Percentiles rank a stretch among this genome's conserved stretches.
Evolutionary conservation across 2,113 vertebrate species (phyloP).

Genomic region (Tragelaphus scriptus): DNA sequence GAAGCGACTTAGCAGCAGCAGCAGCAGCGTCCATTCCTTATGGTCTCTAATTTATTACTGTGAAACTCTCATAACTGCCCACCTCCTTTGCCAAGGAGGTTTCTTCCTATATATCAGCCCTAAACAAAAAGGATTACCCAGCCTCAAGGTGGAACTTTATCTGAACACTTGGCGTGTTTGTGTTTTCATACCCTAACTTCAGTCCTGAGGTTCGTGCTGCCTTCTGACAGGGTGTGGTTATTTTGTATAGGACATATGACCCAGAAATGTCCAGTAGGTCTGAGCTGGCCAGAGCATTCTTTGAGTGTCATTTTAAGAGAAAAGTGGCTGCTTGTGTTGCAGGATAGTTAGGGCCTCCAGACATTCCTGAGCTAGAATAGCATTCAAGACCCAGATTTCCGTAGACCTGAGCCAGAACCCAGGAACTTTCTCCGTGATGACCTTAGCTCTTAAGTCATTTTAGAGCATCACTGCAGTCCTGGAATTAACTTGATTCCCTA

Average conservation of each 20-base stretch:
- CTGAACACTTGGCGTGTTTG: fast-evolving
- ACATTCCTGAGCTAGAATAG: not conserved
- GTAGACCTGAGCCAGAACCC: not conserved
- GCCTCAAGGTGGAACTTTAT: fast-evolving
- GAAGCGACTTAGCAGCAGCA: too few species aligned
- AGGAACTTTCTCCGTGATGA: not conserved
- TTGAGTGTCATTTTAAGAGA: not conserved
- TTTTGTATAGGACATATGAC: not conserved
- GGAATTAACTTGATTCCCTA: not conserved
- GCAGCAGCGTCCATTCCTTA: not conserved
- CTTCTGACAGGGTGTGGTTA: not conserved
- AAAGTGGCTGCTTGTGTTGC: not conserved
- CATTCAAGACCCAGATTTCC: not conserved
- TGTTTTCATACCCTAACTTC: not conserved
- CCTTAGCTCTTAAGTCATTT: not conserved
- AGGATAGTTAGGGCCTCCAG: not conserved
- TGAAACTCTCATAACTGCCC: not conserved
- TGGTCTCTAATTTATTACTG: not conserved
- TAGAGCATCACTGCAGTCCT: not conserved
- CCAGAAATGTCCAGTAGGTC: fast-evolving
- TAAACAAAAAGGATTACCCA: not conserved
- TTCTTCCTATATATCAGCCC: not conserved
- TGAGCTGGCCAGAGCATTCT: not conserved
- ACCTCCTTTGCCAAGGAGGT: not conserved
- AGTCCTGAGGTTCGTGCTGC: not conserved